Evolutionary conservation across 2,888 invertebrate species (phyloP).

Genomic region (Apamea sordens): DNA sequence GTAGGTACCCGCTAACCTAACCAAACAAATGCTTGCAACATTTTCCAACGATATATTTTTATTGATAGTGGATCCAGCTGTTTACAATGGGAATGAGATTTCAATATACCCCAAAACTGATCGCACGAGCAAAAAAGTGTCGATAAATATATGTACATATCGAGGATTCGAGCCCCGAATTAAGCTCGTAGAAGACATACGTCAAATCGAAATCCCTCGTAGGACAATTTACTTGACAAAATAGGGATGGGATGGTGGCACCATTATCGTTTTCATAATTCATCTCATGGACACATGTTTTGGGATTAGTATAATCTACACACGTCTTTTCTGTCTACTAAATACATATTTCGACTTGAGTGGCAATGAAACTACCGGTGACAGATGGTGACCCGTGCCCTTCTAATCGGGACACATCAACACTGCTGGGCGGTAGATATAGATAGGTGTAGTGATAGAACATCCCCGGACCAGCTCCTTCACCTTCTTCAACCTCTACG

Average conservation of each 20-base stretch:
- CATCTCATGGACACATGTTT: too few relatives aligned
- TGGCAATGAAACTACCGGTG: not conserved
- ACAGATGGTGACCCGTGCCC: not conserved
- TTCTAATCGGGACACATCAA: not conserved
- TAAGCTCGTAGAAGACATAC: constrained; percentile 45
- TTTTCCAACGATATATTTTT: constrained; percentile 18
- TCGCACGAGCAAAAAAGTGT: constrained; percentile 11
- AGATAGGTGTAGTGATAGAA: not conserved
- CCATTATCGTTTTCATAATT: not conserved
- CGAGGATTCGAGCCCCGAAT: constrained; percentile 31
- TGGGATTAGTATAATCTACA: too few relatives aligned
- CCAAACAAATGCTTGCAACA: not conserved
- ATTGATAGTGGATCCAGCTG: constrained; percentile 36
- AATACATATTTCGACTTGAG: too few relatives aligned
- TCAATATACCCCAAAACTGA: constrained; percentile 38
- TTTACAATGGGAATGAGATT: constrained; percentile 35
- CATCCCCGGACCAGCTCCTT: not conserved
- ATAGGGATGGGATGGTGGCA: not conserved
- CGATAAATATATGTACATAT: constrained; percentile 45
- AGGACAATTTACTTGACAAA: constrained; percentile 39
- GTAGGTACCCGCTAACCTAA: not conserved
- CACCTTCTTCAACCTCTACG: not conserved
- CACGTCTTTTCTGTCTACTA: not conserved
- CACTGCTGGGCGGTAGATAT: not conserved
- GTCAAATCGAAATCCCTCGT: constrained; percentile 32